These are phyloP conservation scores for Gasterosteus aculeatus DNA, from an alignment of 2,113 vertebrate genomes.

Conservation along the genomic window DNA sequence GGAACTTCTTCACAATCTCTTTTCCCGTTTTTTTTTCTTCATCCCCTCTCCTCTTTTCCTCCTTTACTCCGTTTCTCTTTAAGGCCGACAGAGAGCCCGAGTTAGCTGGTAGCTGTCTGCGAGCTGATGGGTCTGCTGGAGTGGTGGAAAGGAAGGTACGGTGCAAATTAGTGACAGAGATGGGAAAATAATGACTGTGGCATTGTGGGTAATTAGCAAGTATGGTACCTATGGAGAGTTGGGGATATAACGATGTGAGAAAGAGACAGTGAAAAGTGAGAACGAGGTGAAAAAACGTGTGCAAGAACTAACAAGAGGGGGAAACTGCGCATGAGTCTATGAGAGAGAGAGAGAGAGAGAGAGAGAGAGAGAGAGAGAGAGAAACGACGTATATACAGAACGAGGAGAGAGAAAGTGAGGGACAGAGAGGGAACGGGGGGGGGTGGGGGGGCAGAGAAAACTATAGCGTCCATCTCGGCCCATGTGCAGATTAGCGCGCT, in stretches of 20 bases:
- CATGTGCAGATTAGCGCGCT: constrained; percentile 71
- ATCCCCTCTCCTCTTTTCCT: constrained; percentile 42
- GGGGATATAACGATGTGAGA: constrained; percentile 78
- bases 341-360: not conserved
- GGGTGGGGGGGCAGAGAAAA: constrained; percentile 41
- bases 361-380: constrained; percentile 16
- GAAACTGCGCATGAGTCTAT: constrained; percentile 1
- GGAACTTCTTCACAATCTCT: constrained; percentile 48
- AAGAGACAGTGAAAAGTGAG: constrained; percentile 65
- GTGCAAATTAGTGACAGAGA: constrained; percentile 77
- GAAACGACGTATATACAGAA: constrained; percentile 47
- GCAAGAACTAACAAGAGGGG: constrained; percentile 61
- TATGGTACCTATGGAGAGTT: constrained; percentile 76
- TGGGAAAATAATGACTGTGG: constrained; percentile 80
- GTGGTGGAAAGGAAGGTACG: constrained; percentile 62
- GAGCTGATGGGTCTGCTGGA: constrained; percentile 63
- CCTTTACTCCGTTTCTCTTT: constrained; percentile 40
- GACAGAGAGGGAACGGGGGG: constrained; percentile 28
- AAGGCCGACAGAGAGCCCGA: constrained; percentile 71
- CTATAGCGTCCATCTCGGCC: constrained; percentile 53
- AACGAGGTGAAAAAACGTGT: constrained; percentile 71
- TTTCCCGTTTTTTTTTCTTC: constrained; percentile 32
- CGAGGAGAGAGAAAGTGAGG: constrained; percentile 28
- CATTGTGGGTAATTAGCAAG: constrained; percentile 81
- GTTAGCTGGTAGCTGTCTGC: constrained; percentile 73